These are phyloP conservation scores for Melierax canorus DNA, from an alignment of 2,113 vertebrate species.

Conservation along the genomic window DNA sequence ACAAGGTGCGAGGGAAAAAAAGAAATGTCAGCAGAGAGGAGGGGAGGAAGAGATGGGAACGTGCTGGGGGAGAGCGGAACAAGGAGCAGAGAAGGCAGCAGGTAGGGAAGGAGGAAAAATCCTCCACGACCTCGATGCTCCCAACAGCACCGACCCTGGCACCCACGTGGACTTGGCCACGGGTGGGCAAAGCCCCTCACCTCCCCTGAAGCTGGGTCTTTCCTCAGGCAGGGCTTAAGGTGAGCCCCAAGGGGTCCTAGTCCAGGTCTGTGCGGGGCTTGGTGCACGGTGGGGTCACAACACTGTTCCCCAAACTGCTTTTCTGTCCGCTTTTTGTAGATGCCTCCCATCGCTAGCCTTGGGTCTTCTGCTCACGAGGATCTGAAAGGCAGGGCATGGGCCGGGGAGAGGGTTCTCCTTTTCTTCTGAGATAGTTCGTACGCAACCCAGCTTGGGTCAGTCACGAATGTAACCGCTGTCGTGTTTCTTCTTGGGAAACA, in stretches of 20 bases:
- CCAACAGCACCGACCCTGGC: neutral
- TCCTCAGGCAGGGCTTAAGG: neutral
- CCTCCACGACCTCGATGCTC: neutral
- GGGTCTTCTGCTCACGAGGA: rapidly evolving
- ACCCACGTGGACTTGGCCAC: neutral
- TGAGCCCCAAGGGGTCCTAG: neutral
- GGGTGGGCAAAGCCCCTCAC: too few species aligned
- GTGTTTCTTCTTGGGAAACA: neutral
- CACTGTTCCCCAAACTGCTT: neutral
- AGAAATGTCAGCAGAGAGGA: neutral
- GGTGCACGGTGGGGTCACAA: neutral
- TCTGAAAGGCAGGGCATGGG: neutral
- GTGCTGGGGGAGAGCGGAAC: neutral
- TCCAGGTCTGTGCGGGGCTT: rapidly evolving
- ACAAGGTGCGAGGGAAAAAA: neutral
- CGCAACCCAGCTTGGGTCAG: neutral
- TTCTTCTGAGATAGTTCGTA: neutral
- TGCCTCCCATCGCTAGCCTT: neutral
- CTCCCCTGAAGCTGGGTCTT: neutral
- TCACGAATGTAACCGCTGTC: neutral
- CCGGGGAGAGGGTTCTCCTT: neutral
- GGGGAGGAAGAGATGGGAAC: neutral
- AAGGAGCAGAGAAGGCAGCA: neutral
- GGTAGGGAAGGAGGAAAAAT: neutral
- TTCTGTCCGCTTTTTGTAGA: neutral